Evolutionary conservation across 1,140 invertebrate species (phyloP).

Genomic region (Chrysomallon squamiferum): DNA sequence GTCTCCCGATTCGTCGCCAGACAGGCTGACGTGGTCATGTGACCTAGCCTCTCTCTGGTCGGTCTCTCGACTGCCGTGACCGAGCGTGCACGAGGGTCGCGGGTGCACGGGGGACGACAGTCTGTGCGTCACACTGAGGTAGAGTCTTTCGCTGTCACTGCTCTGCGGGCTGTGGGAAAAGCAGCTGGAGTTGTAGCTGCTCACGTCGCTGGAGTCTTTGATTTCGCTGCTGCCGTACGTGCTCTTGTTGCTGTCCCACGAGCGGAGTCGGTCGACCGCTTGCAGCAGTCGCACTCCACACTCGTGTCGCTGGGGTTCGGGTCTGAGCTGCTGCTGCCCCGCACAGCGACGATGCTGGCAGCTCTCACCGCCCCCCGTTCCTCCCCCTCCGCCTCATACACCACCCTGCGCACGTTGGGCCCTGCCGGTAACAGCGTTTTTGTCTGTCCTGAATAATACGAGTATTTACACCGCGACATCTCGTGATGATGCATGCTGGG

Average conservation of each 20-base stretch:
- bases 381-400: conserved; percentile 1
- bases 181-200: conserved; percentile 54
- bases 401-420: neutral
- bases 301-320: conserved; percentile 37
- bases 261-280: neutral
- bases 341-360: conserved; percentile 22
- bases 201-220: conserved; percentile 48
- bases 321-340: conserved; percentile 39
- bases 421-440: neutral
- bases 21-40: neutral
- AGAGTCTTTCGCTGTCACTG: conserved; percentile 6
- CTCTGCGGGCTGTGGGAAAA: conserved; percentile 31
- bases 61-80: neutral
- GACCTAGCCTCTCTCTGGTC: neutral
- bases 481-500: neutral
- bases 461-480: no score
- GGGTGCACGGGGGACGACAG: neutral
- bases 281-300: conserved; percentile 36
- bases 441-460: no score
- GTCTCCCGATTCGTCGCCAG: neutral
- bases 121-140: neutral
- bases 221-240: conserved; percentile 50
- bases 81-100: neutral
- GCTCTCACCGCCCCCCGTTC: conserved; percentile 10
- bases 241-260: conserved; percentile 47